Percentiles rank a stretch among this genome's conserved stretches.
These are phyloP conservation scores for Sarcophaga variegata DNA, from an alignment of 2,888 invertebrate genomes.

Conservation along the genomic window DNA sequence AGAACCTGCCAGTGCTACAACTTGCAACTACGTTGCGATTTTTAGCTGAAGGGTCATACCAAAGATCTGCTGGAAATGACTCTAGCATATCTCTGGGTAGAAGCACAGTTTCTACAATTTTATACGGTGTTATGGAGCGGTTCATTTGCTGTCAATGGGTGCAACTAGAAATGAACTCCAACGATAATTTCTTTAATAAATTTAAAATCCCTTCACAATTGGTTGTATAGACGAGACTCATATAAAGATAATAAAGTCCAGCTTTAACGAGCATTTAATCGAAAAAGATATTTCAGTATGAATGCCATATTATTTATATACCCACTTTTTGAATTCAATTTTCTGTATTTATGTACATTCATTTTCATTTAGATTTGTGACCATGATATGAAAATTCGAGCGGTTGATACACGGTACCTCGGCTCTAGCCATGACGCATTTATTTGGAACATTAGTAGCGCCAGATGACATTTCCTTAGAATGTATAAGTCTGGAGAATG, in stretches of 20 bases:
- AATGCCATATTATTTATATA: neutral
- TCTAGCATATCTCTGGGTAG: neutral
- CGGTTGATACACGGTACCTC: neutral
- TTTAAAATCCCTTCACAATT: too few relatives aligned
- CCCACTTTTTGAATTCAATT: neutral
- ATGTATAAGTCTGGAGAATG: neutral
- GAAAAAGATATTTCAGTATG: too few relatives aligned
- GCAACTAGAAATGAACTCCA: too few relatives aligned
- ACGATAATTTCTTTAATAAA: too few relatives aligned
- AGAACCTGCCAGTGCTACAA: neutral
- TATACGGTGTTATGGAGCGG: too few relatives aligned
- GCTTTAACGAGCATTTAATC: too few relatives aligned
- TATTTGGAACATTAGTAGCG: constrained; percentile 5
- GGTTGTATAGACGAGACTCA: too few relatives aligned
- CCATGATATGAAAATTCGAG: neutral
- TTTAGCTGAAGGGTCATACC: neutral
- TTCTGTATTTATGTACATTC: too few relatives aligned
- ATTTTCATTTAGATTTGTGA: neutral
- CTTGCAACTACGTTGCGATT: neutral
- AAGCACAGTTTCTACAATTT: neutral
- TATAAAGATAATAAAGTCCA: too few relatives aligned
- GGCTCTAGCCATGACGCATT: neutral
- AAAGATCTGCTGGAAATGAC: neutral
- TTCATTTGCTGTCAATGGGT: too few relatives aligned
- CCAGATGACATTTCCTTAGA: neutral